phyloP scores from a whole-genome alignment of 1,140 invertebrate genomes.

The honey bee (Apis mellifera) region Amel_HAv3.1 CM009941.2:11133001-11133500 shows the following conservation, averaged over 20 bases:
- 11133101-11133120: background rate
- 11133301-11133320: background rate
- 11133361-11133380: background rate
- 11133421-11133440: background rate
- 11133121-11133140: background rate
- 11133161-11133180: background rate
- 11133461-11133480: background rate
- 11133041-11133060: background rate
- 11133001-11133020: background rate
- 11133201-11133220: background rate
- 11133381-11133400: background rate
- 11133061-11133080: background rate
- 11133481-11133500: background rate
- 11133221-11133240: background rate
- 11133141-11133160: background rate
- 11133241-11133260: background rate
- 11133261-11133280: background rate
- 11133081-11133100: background rate
- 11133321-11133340: conserved; percentile 8
- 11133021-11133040: background rate
- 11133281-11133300: too few species aligned
- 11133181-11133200: background rate
- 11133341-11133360: conserved; percentile 1
- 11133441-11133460: background rate
- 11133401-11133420: background rate